Base-by-base conservation (phyloP, 2,888 invertebrate species). In the Drosophila diplacantha region DNA sequence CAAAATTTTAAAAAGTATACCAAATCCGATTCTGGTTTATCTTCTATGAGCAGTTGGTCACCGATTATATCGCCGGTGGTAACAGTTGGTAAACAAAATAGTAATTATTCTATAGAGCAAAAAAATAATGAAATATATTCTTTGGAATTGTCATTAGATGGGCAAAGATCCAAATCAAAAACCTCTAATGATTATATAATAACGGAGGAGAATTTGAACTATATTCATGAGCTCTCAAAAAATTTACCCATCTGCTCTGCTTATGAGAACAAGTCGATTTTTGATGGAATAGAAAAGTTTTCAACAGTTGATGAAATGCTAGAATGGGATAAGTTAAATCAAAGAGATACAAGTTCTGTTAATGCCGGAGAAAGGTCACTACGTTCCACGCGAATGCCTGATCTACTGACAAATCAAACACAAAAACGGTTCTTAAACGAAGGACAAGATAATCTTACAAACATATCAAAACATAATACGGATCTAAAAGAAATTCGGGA, bases 1-100 rank as follows among this genome's bases (percentile, higher is more conserved):
- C 34, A 65, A 46, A 31, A 44, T n/a, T 54, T 49, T 11, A 55
- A 67, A 39, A 61, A 56, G 9, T 47, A 65, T 55, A 81, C 94
- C 2, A 95, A 95, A 87, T 95, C 95, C 1, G 95, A 96, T 86
- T 95, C 95, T 0, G 95, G 95, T 0, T 88, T 96, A 51, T 95
- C 95, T 0, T 95, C 95, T 7, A 93, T 95, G 93, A 95, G 94
- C 83, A 95, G 95, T 5, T 94, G 95, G 89, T 95, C 95, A 32
- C 95, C 95, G 5, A 93, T 93, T 26, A 44, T 44, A 44, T 95
- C 94, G 0, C 94, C 95, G 1, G 26, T 66, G 1, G 29, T 68
- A 5, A 32, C 47, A 11, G 24, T 51, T 7, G 56, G 49, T 12
- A 46, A 41, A 14, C 50, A 55, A n/a, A 67, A 62, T 18, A 54